These are phyloP conservation scores for Netelia inedita DNA, from an alignment of 2,888 invertebrate species.

Conservation along the genomic window DNA sequence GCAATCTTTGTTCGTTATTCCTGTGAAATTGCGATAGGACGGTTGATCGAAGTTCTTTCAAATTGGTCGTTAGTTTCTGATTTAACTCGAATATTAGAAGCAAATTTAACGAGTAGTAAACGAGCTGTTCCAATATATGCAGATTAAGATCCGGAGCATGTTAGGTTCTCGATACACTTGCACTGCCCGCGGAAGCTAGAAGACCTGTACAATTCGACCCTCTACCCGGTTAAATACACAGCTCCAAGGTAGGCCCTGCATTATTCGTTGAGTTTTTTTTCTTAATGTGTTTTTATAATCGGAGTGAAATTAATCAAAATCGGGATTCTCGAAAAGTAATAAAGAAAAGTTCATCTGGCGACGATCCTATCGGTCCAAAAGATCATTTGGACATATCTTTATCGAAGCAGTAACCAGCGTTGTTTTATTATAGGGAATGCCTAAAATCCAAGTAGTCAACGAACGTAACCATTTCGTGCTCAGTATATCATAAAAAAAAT, in stretches of 20 bases:
- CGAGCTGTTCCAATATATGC: conserved; percentile 23
- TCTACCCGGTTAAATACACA: conserved; percentile 16
- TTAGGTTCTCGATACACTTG: conserved; percentile 44
- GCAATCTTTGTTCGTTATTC: no score
- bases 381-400: not conserved
- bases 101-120: conserved; percentile 34
- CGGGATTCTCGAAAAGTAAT: not conserved
- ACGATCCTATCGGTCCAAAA: not conserved
- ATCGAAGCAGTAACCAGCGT: not conserved
- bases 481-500: not conserved
- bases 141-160: conserved; percentile 44
- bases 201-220: conserved; percentile 26
- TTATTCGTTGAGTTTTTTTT: conserved; percentile 25
- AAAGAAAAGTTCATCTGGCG: not conserved
- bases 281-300: conserved; percentile 17
- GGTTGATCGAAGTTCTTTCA: no score
- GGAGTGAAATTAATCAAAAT: conserved; percentile 35
- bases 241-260: conserved; percentile 45
- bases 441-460: not conserved
- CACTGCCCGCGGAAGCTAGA: conserved; percentile 37
- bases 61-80: not conserved
- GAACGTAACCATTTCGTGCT: not conserved
- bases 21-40: no score
- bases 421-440: conserved; percentile 28
- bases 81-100: not conserved